Conservation (phyloP, 2,797 vertebrate genomes). For the Artibeus lituratus region DNA sequence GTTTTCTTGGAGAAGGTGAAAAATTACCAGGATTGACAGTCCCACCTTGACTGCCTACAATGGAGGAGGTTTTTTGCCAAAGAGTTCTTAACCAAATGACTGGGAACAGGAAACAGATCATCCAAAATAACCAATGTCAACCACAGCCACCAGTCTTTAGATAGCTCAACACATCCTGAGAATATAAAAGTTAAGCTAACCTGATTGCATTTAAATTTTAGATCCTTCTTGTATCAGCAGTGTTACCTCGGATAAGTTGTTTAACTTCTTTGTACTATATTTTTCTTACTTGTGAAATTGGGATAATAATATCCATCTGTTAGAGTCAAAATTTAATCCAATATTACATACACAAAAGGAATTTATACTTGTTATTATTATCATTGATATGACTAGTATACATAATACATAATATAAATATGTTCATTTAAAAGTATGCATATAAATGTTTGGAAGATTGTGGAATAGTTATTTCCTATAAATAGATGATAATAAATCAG, state of each 20-base stretch:
- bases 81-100: background rate
- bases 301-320: background rate
- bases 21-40: background rate
- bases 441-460: background rate
- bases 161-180: background rate
- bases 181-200: background rate
- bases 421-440: background rate
- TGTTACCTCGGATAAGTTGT: background rate
- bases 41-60: background rate
- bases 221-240: background rate
- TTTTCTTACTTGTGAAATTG: background rate
- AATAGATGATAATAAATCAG: background rate
- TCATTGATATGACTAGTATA: background rate
- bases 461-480: background rate
- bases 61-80: background rate
- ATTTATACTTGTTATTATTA: background rate
- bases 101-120: background rate
- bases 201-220: background rate
- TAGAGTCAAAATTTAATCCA: background rate
- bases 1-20: background rate
- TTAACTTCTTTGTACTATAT: background rate
- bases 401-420: background rate
- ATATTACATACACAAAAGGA: background rate
- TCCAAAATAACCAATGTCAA: background rate
- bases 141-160: background rate